A percentile compares a stretch with the other conserved stretches of the same genome.
Evolutionary conservation across 1,140 invertebrate genomes (phyloP).

Genomic region (Drosophila hydei): DNA sequence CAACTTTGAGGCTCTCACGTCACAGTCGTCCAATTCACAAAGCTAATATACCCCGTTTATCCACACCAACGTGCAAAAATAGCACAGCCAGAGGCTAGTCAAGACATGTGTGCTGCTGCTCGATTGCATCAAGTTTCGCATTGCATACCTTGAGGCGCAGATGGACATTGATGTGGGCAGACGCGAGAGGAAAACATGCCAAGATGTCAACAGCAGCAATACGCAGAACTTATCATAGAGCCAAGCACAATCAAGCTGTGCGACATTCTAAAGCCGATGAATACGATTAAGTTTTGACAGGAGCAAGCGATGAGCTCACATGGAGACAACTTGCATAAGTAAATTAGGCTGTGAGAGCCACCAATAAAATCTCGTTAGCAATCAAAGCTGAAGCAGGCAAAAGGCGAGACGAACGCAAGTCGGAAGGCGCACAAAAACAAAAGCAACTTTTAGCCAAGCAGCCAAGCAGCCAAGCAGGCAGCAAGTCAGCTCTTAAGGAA

Average conservation of each 20-base stretch:
- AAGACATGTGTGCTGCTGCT: constrained; percentile 10
- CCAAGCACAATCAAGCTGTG: background rate
- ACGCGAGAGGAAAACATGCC: background rate
- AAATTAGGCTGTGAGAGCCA: constrained; percentile 10
- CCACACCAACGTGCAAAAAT: background rate
- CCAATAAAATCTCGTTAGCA: constrained; percentile 63
- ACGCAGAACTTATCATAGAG: background rate
- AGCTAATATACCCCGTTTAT: too few species aligned
- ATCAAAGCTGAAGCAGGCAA: constrained; percentile 36
- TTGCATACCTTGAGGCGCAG: constrained; percentile 4
- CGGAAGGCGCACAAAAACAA: constrained; percentile 36
- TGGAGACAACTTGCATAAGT: constrained; percentile 11
- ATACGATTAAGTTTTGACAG: background rate
- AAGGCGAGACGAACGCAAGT: constrained; percentile 13
- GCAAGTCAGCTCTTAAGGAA: constrained; percentile 49
- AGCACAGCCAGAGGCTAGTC: too few species aligned
- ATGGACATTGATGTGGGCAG: constrained; percentile 16
- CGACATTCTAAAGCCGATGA: background rate
- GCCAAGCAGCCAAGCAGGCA: too few species aligned
- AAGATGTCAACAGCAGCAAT: background rate
- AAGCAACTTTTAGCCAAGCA: constrained; percentile 59
- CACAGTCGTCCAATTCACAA: too few species aligned
- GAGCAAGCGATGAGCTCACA: background rate
- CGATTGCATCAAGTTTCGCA: constrained; percentile 5
- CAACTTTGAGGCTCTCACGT: too few species aligned